Evolutionary conservation across 2,888 invertebrate species (phyloP).

Genomic region (Stenichneumon culpator): DNA sequence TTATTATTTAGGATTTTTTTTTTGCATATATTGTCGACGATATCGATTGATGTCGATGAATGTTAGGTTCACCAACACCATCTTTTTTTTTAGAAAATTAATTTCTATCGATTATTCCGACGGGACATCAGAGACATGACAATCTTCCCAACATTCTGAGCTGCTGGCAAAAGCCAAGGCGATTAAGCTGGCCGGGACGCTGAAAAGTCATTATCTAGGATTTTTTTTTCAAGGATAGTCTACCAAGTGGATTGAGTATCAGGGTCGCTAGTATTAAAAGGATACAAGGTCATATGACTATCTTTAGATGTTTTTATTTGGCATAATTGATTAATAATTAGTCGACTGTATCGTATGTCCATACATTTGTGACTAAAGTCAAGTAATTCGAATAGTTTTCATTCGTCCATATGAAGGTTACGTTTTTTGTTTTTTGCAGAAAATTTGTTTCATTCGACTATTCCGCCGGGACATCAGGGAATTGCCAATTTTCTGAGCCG

Average conservation of each 20-base stretch:
- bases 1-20: too few species aligned
- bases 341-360: not conserved
- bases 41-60: too few species aligned
- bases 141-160: too few species aligned
- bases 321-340: not conserved
- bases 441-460: not conserved
- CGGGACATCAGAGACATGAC: too few species aligned
- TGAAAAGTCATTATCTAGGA: too few species aligned
- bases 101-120: too few species aligned
- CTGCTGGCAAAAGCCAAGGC: not conserved
- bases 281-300: not conserved
- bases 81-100: too few species aligned
- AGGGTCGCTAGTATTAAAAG: not conserved
- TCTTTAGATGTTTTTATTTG: not conserved
- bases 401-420: not conserved
- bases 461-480: not conserved
- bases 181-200: not conserved
- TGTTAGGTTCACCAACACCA: too few species aligned
- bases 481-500: constrained; percentile 20
- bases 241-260: too few species aligned
- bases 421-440: not conserved
- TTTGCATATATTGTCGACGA: too few species aligned
- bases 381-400: not conserved
- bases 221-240: too few species aligned
- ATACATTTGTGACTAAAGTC: not conserved